Percentiles rank a stretch among this genome's conserved stretches.
Conservation (phyloP, 1,140 invertebrate species). For the Drosophila ercepeae region DNA sequence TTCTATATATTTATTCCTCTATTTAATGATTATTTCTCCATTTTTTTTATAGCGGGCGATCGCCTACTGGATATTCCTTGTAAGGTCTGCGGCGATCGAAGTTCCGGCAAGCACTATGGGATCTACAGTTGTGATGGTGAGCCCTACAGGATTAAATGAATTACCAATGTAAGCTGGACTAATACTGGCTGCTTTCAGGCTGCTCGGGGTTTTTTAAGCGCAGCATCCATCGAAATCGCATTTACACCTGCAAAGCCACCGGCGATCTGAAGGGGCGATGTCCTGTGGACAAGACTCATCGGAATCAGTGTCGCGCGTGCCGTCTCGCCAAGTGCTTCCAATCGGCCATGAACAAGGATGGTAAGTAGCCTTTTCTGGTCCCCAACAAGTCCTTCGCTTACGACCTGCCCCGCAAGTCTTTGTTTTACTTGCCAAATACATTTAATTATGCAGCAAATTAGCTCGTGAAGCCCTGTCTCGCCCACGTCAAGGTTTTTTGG, state of each 20-base stretch:
- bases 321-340: constrained; percentile 98
- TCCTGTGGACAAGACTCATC: constrained; percentile 98
- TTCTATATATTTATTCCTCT: not conserved
- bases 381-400: not conserved
- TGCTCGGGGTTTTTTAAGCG: constrained; percentile 98
- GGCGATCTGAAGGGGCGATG: constrained; percentile 96
- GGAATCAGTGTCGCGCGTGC: constrained; percentile 98
- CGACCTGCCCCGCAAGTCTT: constrained; percentile 45
- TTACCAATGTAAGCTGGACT: constrained; percentile 1
- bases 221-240: constrained; percentile 96
- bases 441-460: constrained; percentile 81
- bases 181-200: constrained; percentile 41
- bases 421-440: constrained; percentile 72
- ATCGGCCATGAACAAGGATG: constrained; percentile 99
- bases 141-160: constrained; percentile 45
- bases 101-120: constrained; percentile 98
- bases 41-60: constrained; percentile 88
- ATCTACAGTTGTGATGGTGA: constrained; percentile 98
- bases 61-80: constrained; percentile 97
- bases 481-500: constrained; percentile 26
- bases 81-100: constrained; percentile 98
- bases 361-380: constrained; percentile 87
- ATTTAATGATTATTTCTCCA: not conserved
- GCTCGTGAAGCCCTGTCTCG: constrained; percentile 35
- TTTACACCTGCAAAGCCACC: constrained; percentile 98